Evolutionary conservation across 1,140 invertebrate genomes (phyloP).

Genomic region (Trissolcus basalis): DNA sequence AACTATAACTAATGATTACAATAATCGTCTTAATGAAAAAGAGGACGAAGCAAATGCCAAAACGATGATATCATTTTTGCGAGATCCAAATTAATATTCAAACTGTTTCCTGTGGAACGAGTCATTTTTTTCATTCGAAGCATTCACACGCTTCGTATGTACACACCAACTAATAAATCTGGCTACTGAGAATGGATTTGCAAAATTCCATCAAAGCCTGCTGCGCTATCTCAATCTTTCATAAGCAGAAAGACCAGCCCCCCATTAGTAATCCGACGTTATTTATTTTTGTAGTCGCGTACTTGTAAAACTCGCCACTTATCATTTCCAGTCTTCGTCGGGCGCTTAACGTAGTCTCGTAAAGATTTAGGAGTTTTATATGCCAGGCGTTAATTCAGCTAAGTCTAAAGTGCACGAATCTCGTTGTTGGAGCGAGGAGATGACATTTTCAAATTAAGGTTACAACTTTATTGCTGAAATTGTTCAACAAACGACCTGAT

Average conservation of each 20-base stretch:
- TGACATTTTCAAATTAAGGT: conserved; percentile 47
- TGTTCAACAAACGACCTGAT: conserved; percentile 29
- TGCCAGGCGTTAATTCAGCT: conserved; percentile 40
- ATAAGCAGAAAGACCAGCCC: not conserved
- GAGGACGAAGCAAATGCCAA: no score
- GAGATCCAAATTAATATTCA: no score
- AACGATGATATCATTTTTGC: no score
- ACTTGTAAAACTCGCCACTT: conserved; percentile 29
- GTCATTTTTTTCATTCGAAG: no score
- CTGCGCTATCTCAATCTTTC: not conserved
- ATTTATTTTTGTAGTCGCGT: conserved; percentile 26
- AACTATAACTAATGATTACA: no score
- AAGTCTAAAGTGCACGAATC: conserved; percentile 22
- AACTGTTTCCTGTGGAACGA: no score
- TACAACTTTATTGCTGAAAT: conserved; percentile 39
- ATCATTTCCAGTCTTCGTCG: conserved; percentile 38
- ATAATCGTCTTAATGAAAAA: no score
- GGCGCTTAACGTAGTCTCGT: conserved; percentile 30
- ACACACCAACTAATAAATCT: no score
- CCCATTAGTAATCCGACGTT: conserved; percentile 14
- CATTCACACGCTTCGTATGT: no score
- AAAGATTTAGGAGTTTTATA: conserved; percentile 48
- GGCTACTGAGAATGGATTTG: no score
- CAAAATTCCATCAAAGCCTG: no score
- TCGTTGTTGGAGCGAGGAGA: conserved; percentile 25